Evolutionary conservation across 2,113 vertebrate genomes (phyloP).

Genomic region (Plecturocebus donacophilus): DNA sequence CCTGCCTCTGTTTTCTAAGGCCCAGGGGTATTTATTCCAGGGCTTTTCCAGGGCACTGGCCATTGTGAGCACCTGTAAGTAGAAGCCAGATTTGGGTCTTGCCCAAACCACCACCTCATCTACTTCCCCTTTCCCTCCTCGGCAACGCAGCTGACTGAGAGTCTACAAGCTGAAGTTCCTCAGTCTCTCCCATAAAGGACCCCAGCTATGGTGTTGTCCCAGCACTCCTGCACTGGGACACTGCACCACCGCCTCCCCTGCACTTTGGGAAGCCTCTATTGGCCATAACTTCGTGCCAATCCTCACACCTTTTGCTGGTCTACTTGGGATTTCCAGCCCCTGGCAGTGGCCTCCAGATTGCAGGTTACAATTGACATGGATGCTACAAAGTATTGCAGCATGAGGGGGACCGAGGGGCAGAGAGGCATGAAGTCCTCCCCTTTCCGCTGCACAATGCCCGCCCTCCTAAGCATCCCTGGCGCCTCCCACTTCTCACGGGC

Average conservation of each 20-base stretch:
- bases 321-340: neutral
- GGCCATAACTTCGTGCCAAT: rapidly evolving
- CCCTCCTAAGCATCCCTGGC: neutral
- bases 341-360: neutral
- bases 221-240: too few species aligned
- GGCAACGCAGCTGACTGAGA: rapidly evolving
- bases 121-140: neutral
- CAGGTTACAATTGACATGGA: neutral
- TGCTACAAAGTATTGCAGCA: too few species aligned
- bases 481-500: rapidly evolving
- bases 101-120: neutral
- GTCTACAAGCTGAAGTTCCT: neutral
- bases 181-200: too few species aligned
- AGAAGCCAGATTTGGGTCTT: neutral
- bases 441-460: rapidly evolving
- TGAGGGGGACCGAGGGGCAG: too few species aligned
- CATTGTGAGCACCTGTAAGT: slow-evolving; percentile 65
- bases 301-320: neutral
- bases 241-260: rapidly evolving
- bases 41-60: slow-evolving; percentile 79
- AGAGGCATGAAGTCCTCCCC: rapidly evolving
- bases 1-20: slow-evolving; percentile 85
- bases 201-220: rapidly evolving
- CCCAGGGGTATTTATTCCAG: slow-evolving; percentile 76
- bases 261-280: rapidly evolving